phyloP scores from a whole-genome alignment of 2,797 vertebrate genomes.

The Siniperca undulata region DNA sequence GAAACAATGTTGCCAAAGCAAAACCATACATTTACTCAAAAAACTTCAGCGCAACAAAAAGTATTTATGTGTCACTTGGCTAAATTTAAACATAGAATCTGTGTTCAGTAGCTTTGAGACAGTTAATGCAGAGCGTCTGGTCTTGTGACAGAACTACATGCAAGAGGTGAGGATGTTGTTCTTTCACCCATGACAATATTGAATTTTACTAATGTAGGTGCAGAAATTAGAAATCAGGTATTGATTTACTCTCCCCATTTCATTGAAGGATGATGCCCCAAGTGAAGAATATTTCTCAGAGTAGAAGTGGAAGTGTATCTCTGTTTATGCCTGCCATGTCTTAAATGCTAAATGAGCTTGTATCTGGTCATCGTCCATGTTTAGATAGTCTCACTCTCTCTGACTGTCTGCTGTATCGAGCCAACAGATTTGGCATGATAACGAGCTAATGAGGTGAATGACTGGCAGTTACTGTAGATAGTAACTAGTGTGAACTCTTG shows the following conservation, averaged over 20 bases:
- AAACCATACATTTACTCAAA: background rate
- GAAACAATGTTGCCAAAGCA: background rate
- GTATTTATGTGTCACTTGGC: background rate
- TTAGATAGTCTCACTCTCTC: conserved; percentile 1
- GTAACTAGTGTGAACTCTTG: conserved; percentile 24
- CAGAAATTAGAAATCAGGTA: background rate
- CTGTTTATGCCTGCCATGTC: background rate
- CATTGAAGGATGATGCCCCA: background rate
- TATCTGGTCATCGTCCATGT: background rate
- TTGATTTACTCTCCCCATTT: background rate
- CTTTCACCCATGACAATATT: background rate
- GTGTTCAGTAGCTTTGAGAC: background rate
- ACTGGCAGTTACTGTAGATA: background rate
- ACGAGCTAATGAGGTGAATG: conserved; percentile 26
- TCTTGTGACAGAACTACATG: background rate
- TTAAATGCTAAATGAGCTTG: background rate
- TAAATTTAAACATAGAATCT: background rate
- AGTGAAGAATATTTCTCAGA: background rate
- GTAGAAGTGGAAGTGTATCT: background rate
- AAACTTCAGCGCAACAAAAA: too few species aligned
- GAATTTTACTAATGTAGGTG: background rate
- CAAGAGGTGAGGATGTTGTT: background rate
- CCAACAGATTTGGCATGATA: conserved; percentile 9
- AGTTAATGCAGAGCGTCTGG: too few species aligned
- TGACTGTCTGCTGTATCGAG: conserved; percentile 15